These are phyloP conservation scores for Kuschelorhynchus macadamiae DNA, from an alignment of 2,888 invertebrate genomes.

Conservation along the genomic window DNA sequence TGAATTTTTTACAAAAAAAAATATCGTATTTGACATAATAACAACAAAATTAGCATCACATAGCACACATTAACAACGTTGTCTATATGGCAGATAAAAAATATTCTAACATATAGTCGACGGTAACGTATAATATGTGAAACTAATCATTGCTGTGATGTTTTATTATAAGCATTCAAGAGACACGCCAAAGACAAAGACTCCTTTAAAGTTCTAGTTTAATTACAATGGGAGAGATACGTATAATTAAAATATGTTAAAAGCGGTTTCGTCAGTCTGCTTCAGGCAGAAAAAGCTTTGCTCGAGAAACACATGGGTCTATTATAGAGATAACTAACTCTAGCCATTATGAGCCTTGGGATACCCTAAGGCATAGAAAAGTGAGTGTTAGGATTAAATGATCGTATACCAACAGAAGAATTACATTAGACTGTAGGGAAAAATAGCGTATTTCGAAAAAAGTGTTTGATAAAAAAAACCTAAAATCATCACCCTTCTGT, in stretches of 20 bases:
- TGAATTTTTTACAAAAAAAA: too few relatives aligned
- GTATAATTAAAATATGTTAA: slow-evolving; percentile 27
- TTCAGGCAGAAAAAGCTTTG: slow-evolving; percentile 1
- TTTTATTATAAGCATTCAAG: not conserved
- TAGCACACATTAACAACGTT: not conserved
- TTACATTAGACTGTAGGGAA: too few relatives aligned
- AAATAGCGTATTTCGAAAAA: too few relatives aligned
- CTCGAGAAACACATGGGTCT: not conserved
- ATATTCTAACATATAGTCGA: too few relatives aligned
- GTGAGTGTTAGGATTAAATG: too few relatives aligned
- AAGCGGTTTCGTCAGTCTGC: slow-evolving; percentile 19
- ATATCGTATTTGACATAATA: too few relatives aligned
- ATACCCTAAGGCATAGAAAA: too few relatives aligned
- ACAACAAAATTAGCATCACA: not conserved
- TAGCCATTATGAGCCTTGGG: not conserved
- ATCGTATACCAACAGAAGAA: too few relatives aligned
- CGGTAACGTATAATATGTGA: too few relatives aligned
- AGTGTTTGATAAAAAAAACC: too few relatives aligned
- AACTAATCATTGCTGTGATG: not conserved
- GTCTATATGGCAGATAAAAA: too few relatives aligned
- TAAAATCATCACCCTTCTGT: too few relatives aligned
- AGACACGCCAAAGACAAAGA: not conserved
- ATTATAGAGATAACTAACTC: slow-evolving; percentile 4
- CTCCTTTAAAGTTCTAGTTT: slow-evolving; percentile 15
- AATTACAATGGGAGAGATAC: slow-evolving; percentile 19